Evolutionary conservation across 2,113 vertebrate genomes (phyloP), one percentile per base, ranked within the genome.

Genomic region (Mellivora capensis): DNA sequence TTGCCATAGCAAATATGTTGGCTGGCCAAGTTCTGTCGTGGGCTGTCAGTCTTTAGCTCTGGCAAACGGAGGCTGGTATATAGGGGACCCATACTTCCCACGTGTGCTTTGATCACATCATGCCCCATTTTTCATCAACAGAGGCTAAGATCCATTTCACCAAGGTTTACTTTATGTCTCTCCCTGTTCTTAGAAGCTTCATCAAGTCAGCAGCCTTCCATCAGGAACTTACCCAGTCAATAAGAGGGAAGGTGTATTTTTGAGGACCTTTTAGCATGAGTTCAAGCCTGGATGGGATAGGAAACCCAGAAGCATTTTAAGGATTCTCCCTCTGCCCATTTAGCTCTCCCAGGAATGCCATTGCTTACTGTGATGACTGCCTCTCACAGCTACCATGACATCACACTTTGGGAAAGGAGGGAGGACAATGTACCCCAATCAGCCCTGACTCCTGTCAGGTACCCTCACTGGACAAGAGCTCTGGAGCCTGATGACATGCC

Each of bases 91-190:
- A 13, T 12, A 67, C 29, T 74, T 90, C 34, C 29, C 54, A 49
- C 0, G 0, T 27, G 39, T 54, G 18, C 49, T 95, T 49, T 82
- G 88, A 77, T 47, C 23, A 72, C 27, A 44, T 2, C 0, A 3
- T 7, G 4, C 61, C 76, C 47, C 10, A 52, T 69, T 84, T 96
- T 93, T 84, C 89, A 96, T 49, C n/a, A 29, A n/a, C 83, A 80
- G 42, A 79, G 79, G 52, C 34, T 77, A 95, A 39, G 61, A 89
- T 89, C 77, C 57, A 94, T 76, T 89, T 64, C 62, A 67, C 71
- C 69, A 84, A 93, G 74, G 86, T 54, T 52, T 74, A 39, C 83
- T 96, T 89, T 91, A 69, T 88, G 79, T 82, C 94, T 76, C 7
- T 71, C 29, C 44, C 72, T 87, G 47, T 91, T 96, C 79, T 49